Conservation (phyloP, 1,140 invertebrate genomes). For the Meloidogyne chitwoodi region DNA sequence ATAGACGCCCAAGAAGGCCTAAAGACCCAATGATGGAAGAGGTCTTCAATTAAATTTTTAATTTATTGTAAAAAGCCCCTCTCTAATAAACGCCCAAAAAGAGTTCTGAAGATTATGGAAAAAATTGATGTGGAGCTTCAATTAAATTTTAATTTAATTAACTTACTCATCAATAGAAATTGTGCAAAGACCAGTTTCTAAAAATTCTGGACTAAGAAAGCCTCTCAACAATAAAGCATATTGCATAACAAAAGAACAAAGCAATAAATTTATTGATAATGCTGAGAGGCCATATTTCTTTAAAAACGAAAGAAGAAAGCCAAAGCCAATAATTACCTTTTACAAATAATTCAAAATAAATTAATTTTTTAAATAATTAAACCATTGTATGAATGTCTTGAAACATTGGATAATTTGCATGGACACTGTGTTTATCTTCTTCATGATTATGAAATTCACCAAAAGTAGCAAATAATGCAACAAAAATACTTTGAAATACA, state of each 20-base stretch:
- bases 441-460: conserved; percentile 41
- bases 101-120: too few species aligned
- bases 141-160: too few species aligned
- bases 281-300: conserved; percentile 77
- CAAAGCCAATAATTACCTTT: conserved; percentile 42
- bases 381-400: conserved; percentile 59
- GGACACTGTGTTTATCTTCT: conserved; percentile 23
- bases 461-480: conserved; percentile 40
- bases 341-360: background rate
- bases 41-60: conserved; percentile 2
- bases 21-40: background rate
- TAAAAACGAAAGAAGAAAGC: conserved; percentile 45
- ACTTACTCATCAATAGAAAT: conserved; percentile 59
- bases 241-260: conserved; percentile 62
- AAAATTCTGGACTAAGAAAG: conserved; percentile 51
- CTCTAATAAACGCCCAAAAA: too few species aligned
- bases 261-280: conserved; percentile 79
- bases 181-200: conserved; percentile 44
- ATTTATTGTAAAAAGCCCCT: too few species aligned
- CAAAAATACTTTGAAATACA: conserved; percentile 47
- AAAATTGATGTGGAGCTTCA: too few species aligned
- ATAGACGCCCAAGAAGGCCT: too few species aligned
- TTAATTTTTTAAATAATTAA: too few species aligned
- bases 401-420: conserved; percentile 45
- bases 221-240: conserved; percentile 50